A percentile compares a stretch with the other conserved stretches of the same genome.
Conservation (phyloP, 2,888 invertebrate genomes). For the Belgica antarctica region DNA sequence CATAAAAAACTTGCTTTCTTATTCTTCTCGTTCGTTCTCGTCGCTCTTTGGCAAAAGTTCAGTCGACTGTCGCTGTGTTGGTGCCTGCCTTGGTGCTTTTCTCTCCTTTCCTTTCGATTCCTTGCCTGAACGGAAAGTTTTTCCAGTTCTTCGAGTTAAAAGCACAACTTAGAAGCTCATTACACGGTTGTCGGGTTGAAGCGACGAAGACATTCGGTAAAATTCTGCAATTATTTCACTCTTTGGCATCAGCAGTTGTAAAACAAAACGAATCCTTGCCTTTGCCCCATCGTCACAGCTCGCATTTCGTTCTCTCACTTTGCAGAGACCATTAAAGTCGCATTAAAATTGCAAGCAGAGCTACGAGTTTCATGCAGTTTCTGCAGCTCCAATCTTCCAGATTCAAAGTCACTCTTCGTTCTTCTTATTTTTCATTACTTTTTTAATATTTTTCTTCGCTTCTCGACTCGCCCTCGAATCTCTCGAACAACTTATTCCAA, state of each 20-base stretch:
- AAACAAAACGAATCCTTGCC: too few species aligned
- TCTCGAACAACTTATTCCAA: constrained; percentile 5
- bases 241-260: too few species aligned
- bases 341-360: neutral
- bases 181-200: neutral
- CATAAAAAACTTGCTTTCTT: constrained; percentile 8
- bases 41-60: neutral
- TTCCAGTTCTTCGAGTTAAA: too few species aligned
- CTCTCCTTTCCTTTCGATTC: neutral
- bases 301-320: constrained; percentile 23
- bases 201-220: neutral
- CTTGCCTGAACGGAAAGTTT: neutral
- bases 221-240: neutral
- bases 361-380: neutral
- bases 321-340: constrained; percentile 10
- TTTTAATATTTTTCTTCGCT: neutral
- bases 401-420: constrained; percentile 8
- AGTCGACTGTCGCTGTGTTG: neutral
- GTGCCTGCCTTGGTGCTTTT: neutral
- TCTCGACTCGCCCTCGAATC: neutral
- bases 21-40: neutral
- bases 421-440: neutral
- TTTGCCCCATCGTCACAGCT: too few species aligned
- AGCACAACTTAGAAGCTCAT: too few species aligned
- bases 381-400: neutral